Evolutionary conservation across 2,113 vertebrate species (phyloP), one percentile per base, ranked within the genome.

Genomic region (Argyrosomus japonicus): DNA sequence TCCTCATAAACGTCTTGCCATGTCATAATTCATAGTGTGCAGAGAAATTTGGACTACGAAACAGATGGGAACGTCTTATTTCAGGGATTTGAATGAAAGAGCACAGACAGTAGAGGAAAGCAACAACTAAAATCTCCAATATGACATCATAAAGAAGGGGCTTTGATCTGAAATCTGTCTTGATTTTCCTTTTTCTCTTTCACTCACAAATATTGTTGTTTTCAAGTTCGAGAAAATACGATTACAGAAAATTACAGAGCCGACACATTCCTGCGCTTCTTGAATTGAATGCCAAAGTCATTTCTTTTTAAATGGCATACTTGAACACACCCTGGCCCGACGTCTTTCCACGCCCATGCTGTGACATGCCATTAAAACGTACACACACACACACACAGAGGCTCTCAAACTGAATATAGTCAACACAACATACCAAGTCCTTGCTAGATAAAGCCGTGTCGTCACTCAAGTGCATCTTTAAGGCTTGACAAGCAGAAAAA

Each of bases 401-500:
- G 9, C 50, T 60, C 21, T 54, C 18, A 51, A 8, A 19, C 12
- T 74, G 77, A 85, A 63, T 57, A 50, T 8, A 56, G n/a, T 62
- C 4, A 67, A 60, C 27, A 36, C 45, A 80, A 93, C 97, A 94
- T 93, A 99, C 98, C 96, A 97, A 86, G n/a, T 99, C 97, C 92
- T 96, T 97, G 94, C 91, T 96, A 86, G 95, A 93, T 88, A 98
- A 77, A 25, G 95, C 90, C 60, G 95, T 96, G 27, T 95, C 94
- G 36, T 97, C 96, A 82, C 93, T 95, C 65, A 98, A 94, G 71
- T 97, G 96, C 80, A 90, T 95, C 94, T 96, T 97, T 77, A 99
- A 91, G 68, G 96, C 91, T 77, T 96, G 96, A 90, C 98, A 99
- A 0, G 97, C 97, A 68, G 96, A 97, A 71, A 97, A 63, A 95